These are phyloP conservation scores for Phenganax subtilis DNA, from an alignment of 92 coral and sea anemone species.

Conservation along the genomic window DNA sequence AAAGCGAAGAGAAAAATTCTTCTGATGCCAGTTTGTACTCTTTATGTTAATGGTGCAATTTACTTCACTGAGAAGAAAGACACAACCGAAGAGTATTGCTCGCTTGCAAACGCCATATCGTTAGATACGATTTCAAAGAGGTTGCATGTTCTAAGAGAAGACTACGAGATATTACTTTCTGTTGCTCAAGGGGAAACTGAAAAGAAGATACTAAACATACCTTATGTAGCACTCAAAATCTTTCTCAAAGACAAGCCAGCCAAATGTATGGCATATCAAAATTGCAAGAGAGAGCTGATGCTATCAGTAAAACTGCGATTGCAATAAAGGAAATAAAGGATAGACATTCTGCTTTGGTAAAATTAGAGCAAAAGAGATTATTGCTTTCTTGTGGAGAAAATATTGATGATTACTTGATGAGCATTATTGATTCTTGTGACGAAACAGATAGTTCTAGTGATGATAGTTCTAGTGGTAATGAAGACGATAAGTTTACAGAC, in stretches of 20 bases:
- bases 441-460: constrained; percentile 3
- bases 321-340: constrained; percentile 21
- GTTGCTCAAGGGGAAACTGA: constrained; percentile 49
- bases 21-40: constrained; percentile 37
- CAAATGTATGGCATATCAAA: constrained; percentile 46
- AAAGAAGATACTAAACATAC: constrained; percentile 42
- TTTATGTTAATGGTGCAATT: not conserved
- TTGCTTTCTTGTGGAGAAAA: constrained; percentile 9
- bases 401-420: constrained; percentile 14
- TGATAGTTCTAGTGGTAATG: not conserved
- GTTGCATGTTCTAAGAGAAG: constrained; percentile 3
- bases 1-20: constrained; percentile 50
- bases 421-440: not conserved
- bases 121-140: not conserved
- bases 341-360: not conserved
- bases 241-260: constrained; percentile 41
- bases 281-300: constrained; percentile 35
- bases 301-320: constrained; percentile 32
- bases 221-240: constrained; percentile 33
- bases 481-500: not conserved
- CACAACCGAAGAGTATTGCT: not conserved
- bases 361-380: constrained; percentile 16
- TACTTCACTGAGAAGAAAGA: not conserved
- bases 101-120: not conserved
- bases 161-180: constrained; percentile 18